Percentiles rank a stretch among this genome's conserved stretches.
Conservation (phyloP, 2,888 invertebrate genomes). For the Diogma glabrata region DNA sequence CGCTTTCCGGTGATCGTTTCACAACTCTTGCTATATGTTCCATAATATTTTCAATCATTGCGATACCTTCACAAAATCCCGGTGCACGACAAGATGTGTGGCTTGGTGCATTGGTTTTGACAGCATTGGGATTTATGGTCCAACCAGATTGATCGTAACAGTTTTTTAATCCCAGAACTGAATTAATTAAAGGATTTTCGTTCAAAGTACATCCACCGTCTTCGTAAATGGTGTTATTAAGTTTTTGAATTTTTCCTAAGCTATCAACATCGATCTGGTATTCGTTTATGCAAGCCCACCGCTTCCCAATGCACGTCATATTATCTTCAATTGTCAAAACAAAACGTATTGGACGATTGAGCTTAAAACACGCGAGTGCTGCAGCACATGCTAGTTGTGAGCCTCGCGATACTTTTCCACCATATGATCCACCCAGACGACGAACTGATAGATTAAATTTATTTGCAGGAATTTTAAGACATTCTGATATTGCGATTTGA, state of each 20-base stretch:
- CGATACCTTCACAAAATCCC: constrained; percentile 43
- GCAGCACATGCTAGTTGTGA: constrained; percentile 47
- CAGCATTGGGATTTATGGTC: constrained; percentile 40
- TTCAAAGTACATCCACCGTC: constrained; percentile 41
- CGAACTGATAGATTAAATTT: constrained; percentile 49
- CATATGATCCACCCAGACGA: constrained; percentile 63
- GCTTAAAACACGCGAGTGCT: constrained; percentile 48
- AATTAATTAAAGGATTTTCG: constrained; percentile 36
- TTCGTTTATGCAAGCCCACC: constrained; percentile 39
- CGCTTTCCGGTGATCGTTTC: constrained; percentile 45
- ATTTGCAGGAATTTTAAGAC: constrained; percentile 38
- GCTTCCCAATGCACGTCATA: constrained; percentile 50
- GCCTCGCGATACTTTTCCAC: constrained; percentile 31
- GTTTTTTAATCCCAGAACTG: constrained; percentile 37
- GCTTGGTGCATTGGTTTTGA: constrained; percentile 48
- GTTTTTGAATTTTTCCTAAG: constrained; percentile 50
- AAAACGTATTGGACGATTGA: constrained; percentile 50
- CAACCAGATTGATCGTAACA: constrained; percentile 48
- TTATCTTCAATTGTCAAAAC: constrained; percentile 48
- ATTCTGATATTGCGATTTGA: constrained; percentile 42
- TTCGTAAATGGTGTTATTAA: constrained; percentile 43
- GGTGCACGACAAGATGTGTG: constrained; percentile 48
- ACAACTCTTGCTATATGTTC: constrained; percentile 47
- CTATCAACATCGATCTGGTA: constrained; percentile 50
- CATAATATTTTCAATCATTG: constrained; percentile 51